These are phyloP conservation scores for Pangasius djambal DNA, from an alignment of 2,797 vertebrate genomes.

Conservation along the genomic window DNA sequence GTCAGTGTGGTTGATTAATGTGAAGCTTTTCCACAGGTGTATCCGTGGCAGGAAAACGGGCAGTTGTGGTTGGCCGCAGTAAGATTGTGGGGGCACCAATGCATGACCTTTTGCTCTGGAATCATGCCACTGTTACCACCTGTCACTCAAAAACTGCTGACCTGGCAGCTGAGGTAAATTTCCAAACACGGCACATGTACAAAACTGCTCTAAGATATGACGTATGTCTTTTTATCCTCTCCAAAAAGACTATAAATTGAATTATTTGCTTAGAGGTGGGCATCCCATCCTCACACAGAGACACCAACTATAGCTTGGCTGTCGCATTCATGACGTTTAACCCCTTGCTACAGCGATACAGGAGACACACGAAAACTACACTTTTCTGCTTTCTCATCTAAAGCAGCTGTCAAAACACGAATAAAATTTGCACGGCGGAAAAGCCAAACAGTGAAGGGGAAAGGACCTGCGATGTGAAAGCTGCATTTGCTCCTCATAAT, in stretches of 20 bases:
- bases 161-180: conserved; percentile 85
- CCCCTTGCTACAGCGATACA: neutral
- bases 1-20: neutral
- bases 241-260: neutral
- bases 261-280: neutral
- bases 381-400: neutral
- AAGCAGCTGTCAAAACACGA: neutral
- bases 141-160: conserved; percentile 93
- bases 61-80: conserved; percentile 94
- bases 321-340: neutral
- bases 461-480: neutral
- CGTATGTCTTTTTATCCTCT: neutral
- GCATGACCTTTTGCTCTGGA: conserved; percentile 96
- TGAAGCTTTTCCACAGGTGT: conserved; percentile 73
- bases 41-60: conserved; percentile 87
- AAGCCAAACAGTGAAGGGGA: neutral
- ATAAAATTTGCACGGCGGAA: neutral
- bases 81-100: conserved; percentile 98
- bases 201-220: neutral
- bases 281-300: neutral
- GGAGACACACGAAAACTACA: neutral
- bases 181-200: neutral
- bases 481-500: neutral
- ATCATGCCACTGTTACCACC: conserved; percentile 93
- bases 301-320: neutral